phyloP scores from a whole-genome alignment of 2,888 invertebrate genomes.

The Platycheirus rosarum region DNA sequence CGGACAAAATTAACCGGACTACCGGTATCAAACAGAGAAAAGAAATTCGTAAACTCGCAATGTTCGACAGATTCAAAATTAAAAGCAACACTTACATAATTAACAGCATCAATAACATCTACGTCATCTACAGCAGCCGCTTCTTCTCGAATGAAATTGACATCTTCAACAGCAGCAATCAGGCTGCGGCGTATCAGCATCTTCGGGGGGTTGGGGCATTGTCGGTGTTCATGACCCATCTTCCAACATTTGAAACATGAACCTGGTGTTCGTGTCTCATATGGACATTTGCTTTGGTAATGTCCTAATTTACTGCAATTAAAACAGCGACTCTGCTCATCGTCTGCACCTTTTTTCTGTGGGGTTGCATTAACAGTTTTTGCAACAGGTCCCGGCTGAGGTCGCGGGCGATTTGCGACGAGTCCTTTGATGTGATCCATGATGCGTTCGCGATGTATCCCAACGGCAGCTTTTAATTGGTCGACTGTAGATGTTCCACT shows the following conservation, averaged over 20 bases:
- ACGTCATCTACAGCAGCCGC: background rate
- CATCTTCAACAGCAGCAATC: constrained; percentile 14
- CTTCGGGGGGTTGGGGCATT: constrained; percentile 32
- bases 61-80: constrained; percentile 4
- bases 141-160: background rate
- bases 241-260: constrained; percentile 22
- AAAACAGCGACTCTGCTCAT: constrained; percentile 20
- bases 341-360: background rate
- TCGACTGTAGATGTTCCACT: no score
- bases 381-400: background rate
- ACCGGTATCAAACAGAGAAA: constrained; percentile 30
- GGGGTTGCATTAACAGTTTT: background rate
- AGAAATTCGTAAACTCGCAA: constrained; percentile 31
- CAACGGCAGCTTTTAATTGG: no score
- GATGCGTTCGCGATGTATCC: no score
- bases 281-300: background rate
- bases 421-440: no score
- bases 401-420: constrained; percentile 6
- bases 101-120: constrained; percentile 7
- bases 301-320: constrained; percentile 22
- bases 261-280: background rate
- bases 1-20: constrained; percentile 29
- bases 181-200: constrained; percentile 12
- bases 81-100: constrained; percentile 30
- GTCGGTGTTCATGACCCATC: constrained; percentile 26